A percentile compares a stretch with the other conserved stretches of the same genome.
Conservation (phyloP, 2,113 vertebrate species). For the Vulpes vulpes region DNA sequence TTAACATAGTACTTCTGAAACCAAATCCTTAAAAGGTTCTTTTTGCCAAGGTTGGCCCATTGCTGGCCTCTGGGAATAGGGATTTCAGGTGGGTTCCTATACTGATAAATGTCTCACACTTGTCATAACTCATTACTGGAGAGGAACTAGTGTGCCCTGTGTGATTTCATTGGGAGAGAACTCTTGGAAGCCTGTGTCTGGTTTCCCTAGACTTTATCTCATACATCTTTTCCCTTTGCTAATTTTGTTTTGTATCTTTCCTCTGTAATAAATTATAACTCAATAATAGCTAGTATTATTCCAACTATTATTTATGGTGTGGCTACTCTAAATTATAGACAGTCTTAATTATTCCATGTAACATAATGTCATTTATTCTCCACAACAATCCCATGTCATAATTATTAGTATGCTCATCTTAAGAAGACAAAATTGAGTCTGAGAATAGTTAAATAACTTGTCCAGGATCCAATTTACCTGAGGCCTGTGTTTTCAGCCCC, state of each 20-base stretch:
- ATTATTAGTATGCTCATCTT: not conserved
- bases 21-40: not conserved
- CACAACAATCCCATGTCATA: not conserved
- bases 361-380: not conserved
- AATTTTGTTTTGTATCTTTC: not conserved
- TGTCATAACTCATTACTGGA: not conserved
- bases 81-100: not conserved
- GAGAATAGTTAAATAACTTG: not conserved
- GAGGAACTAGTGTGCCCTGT: not conserved
- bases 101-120: not conserved
- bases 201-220: not conserved
- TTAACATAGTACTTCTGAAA: not conserved
- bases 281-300: not conserved
- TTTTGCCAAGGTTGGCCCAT: not conserved
- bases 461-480: not conserved
- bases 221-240: not conserved
- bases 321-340: not conserved
- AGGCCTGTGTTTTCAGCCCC: not conserved
- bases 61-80: not conserved
- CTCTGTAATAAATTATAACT: not conserved
- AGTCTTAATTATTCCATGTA: not conserved
- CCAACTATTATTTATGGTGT: not conserved
- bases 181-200: not conserved
- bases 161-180: not conserved
- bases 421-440: conserved; percentile 7